Evolutionary conservation across 2,888 invertebrate species (phyloP).

Genomic region (Volucella inanis): DNA sequence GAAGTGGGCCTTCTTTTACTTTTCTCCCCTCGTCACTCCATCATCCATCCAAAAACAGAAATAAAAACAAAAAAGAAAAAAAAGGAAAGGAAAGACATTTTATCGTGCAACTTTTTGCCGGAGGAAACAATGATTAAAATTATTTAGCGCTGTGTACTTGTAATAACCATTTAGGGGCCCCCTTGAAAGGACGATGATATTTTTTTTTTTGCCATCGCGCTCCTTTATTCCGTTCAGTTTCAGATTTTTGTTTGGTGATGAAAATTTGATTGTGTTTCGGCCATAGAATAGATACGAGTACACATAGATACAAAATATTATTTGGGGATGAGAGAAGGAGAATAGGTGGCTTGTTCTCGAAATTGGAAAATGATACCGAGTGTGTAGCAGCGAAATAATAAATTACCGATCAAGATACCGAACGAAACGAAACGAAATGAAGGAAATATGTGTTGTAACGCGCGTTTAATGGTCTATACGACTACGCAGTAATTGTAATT

Average conservation of each 20-base stretch:
- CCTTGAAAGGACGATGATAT: slow-evolving; percentile 40
- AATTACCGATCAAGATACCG: slow-evolving; percentile 63
- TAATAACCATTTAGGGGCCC: slow-evolving; percentile 60
- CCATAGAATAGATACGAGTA: not conserved
- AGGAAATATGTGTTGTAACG: not conserved
- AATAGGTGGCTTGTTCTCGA: slow-evolving; percentile 10
- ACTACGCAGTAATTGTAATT: slow-evolving; percentile 47
- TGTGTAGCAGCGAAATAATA: slow-evolving; percentile 34
- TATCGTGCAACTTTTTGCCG: slow-evolving; percentile 58
- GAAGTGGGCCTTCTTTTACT: slow-evolving; percentile 13
- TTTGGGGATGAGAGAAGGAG: slow-evolving; percentile 15
- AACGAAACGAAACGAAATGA: slow-evolving; percentile 22
- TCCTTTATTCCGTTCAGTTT: not conserved
- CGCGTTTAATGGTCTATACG: slow-evolving; percentile 48
- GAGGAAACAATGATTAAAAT: slow-evolving; percentile 69
- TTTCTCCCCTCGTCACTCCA: not conserved
- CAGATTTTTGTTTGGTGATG: slow-evolving; percentile 1
- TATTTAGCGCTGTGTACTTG: slow-evolving; percentile 53
- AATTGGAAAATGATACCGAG: slow-evolving; percentile 55
- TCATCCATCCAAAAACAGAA: not conserved
- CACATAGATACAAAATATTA: too few species aligned
- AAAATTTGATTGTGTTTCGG: slow-evolving; percentile 50
- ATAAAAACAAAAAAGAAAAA: too few species aligned
- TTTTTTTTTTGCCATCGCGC: not conserved
- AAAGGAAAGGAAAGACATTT: slow-evolving; percentile 10